Percentiles rank a stretch among this genome's conserved stretches.
These are phyloP conservation scores for Syritta pipiens DNA, from an alignment of 2,888 invertebrate genomes.

Conservation along the genomic window DNA sequence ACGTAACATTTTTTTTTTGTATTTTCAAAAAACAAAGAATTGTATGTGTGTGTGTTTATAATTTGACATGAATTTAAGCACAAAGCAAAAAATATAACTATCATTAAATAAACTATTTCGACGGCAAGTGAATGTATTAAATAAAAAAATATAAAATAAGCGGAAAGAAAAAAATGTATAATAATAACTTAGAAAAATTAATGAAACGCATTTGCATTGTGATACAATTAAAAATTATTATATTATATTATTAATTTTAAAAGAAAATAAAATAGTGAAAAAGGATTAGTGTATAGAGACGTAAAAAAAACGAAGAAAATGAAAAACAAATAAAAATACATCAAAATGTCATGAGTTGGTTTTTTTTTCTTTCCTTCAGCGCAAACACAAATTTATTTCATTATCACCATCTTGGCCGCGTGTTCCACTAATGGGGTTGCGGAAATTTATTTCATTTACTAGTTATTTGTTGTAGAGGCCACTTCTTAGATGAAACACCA, in stretches of 20 bases:
- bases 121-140: not conserved
- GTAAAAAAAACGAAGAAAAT: too few relatives aligned
- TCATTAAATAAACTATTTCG: not conserved
- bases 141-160: constrained; percentile 8
- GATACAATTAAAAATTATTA: constrained; percentile 62
- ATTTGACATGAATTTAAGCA: constrained; percentile 25
- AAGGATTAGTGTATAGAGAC: constrained; percentile 5
- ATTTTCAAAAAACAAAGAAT: constrained; percentile 28
- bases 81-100: constrained; percentile 6
- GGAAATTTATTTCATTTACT: too few relatives aligned
- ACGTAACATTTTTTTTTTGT: not conserved
- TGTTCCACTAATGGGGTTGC: too few relatives aligned
- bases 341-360: too few relatives aligned
- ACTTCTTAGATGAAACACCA: too few relatives aligned
- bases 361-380: too few relatives aligned
- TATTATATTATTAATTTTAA: constrained; percentile 7
- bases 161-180: constrained; percentile 1
- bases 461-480: too few relatives aligned
- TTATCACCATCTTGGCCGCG: too few relatives aligned
- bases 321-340: too few relatives aligned
- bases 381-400: too few relatives aligned
- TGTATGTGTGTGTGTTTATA: not conserved
- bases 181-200: constrained; percentile 37
- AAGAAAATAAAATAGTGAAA: not conserved
- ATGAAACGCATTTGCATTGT: constrained; percentile 65